A percentile compares a stretch with the other conserved stretches of the same genome.
Evolutionary conservation across 2,113 vertebrate genomes (phyloP).

Genomic region (Rhinoderma darwinii): DNA sequence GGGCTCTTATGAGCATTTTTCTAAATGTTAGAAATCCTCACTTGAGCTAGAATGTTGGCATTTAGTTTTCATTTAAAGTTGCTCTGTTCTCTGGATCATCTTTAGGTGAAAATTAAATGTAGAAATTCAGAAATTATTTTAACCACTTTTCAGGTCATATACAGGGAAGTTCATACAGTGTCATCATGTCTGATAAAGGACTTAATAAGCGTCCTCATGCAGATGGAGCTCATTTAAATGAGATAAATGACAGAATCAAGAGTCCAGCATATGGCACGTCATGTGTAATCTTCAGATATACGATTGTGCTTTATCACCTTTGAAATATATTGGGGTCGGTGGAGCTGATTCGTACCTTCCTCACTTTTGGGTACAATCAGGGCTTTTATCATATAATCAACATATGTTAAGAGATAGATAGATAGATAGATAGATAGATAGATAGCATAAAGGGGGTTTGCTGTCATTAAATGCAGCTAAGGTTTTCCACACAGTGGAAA

Average conservation of each 20-base stretch:
- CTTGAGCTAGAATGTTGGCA: not conserved
- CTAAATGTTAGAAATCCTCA: constrained; percentile 1
- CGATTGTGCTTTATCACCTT: not conserved
- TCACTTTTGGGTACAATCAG: no score
- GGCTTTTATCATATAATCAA: no score
- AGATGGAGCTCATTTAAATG: not conserved
- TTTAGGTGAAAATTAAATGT: not conserved
- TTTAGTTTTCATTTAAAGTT: not conserved
- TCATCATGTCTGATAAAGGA: not conserved
- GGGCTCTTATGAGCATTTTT: constrained; percentile 9
- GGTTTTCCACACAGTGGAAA: no score
- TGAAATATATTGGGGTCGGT: not conserved
- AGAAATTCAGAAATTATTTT: not conserved
- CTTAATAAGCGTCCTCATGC: not conserved
- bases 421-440: no score
- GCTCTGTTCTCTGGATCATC: not conserved
- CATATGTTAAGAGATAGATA: no score
- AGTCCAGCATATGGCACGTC: not conserved
- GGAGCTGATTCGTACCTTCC: no score
- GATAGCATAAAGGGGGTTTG: no score
- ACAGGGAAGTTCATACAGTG: not conserved
- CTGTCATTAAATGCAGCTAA: no score
- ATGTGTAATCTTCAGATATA: not conserved
- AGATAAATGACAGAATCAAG: not conserved
- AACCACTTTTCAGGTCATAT: not conserved